Conservation (phyloP, 2,888 invertebrate genomes). For the Ptychoptera contaminata region DNA sequence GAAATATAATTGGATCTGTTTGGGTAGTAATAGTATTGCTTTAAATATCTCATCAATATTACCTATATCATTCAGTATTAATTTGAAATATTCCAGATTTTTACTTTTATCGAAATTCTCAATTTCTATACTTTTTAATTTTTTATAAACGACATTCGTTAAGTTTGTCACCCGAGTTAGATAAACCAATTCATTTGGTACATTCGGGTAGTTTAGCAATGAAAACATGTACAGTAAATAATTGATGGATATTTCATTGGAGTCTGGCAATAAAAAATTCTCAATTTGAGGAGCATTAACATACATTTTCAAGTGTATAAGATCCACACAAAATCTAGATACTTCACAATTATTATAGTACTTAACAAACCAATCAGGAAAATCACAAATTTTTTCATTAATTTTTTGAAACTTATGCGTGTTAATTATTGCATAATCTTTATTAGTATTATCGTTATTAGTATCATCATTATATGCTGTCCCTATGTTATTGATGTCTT, state of each 20-base stretch:
- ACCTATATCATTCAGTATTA: slow-evolving; percentile 11
- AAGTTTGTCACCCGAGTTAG: slow-evolving; percentile 22
- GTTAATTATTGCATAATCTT: slow-evolving; percentile 7
- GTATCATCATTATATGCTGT: slow-evolving; percentile 19
- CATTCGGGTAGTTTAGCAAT: slow-evolving; percentile 23
- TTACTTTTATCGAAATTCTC: slow-evolving; percentile 15
- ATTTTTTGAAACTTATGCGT: slow-evolving; percentile 9
- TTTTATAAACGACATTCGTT: slow-evolving; percentile 23
- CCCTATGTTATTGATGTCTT: slow-evolving; percentile 9
- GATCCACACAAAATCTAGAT: slow-evolving; percentile 51
- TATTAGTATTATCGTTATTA: slow-evolving; percentile 4
- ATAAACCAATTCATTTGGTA: slow-evolving; percentile 20
- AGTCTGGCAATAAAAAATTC: slow-evolving; percentile 42
- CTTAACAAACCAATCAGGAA: slow-evolving; percentile 49
- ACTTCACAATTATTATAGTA: slow-evolving; percentile 43
- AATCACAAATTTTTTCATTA: slow-evolving; percentile 11
- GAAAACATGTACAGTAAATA: slow-evolving; percentile 44
- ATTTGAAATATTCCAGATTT: slow-evolving; percentile 17
- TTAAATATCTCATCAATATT: slow-evolving; percentile 15
- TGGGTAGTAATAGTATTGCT: slow-evolving; percentile 17
- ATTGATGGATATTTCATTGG: slow-evolving; percentile 41
- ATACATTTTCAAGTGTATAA: slow-evolving; percentile 45
- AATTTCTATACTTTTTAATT: slow-evolving; percentile 8
- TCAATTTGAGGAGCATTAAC: slow-evolving; percentile 58
- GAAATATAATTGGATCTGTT: slow-evolving; percentile 21